phyloP scores from a whole-genome alignment of 2,888 invertebrate species.

The Parascotia fuliginaria region DNA sequence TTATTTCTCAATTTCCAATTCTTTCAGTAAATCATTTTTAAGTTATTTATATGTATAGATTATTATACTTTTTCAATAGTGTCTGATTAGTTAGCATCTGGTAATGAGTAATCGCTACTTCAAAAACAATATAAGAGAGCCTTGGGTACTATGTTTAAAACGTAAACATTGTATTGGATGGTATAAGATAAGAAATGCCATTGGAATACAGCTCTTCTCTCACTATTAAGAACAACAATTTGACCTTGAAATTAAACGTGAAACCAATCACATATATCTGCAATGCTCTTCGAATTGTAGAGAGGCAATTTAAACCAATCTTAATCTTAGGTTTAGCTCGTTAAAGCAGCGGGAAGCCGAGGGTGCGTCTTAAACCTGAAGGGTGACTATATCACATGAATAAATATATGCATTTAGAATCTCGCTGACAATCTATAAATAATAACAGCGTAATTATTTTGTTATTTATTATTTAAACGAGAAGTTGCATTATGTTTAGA shows the following conservation, averaged over 20 bases:
- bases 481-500: neutral
- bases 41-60: too few species aligned
- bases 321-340: conserved; percentile 41
- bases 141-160: too few species aligned
- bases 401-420: conserved; percentile 18
- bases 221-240: too few species aligned
- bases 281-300: conserved; percentile 22
- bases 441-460: conserved; percentile 9
- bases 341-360: conserved; percentile 16
- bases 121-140: too few species aligned
- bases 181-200: too few species aligned
- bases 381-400: conserved; percentile 36
- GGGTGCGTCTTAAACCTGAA: conserved; percentile 28
- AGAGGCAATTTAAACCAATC: conserved; percentile 48
- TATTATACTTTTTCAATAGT: too few species aligned
- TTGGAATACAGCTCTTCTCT: too few species aligned
- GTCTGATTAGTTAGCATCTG: too few species aligned
- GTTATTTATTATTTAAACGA: neutral
- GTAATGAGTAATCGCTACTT: too few species aligned
- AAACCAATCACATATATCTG: neutral
- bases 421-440: conserved; percentile 4
- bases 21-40: neutral
- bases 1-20: neutral
- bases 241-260: too few species aligned
- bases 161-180: too few species aligned